phyloP scores from a whole-genome alignment of 23 tunicate genomes.

The Corella eumyota region DNA sequence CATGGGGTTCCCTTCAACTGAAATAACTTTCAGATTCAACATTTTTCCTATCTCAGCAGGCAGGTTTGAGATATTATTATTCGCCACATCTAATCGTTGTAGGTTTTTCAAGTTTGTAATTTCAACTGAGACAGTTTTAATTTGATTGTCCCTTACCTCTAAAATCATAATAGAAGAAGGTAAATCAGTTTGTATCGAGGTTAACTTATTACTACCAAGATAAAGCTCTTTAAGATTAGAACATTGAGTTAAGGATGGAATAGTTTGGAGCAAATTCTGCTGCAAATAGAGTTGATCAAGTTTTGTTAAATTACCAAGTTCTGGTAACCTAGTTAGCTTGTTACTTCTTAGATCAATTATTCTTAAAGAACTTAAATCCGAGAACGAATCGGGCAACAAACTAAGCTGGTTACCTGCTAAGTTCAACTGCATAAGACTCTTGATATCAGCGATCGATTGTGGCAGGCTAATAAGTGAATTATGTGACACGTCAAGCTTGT shows the following conservation, averaged over 20 bases:
- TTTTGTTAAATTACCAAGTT: constrained; percentile 7
- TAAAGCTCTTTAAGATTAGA: constrained; percentile 35
- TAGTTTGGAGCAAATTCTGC: constrained; percentile 21
- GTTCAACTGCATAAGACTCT: constrained; percentile 26
- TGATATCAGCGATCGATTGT: constrained; percentile 2
- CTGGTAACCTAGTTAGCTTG: constrained; percentile 24
- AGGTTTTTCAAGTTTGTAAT: constrained; percentile 13
- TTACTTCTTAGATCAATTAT: constrained; percentile 46
- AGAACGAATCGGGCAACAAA: constrained; percentile 16
- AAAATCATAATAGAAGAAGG: constrained; percentile 38
- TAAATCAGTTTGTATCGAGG: constrained; percentile 12
- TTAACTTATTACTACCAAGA: constrained; percentile 48
- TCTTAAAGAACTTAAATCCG: constrained; percentile 4
- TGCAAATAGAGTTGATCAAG: constrained; percentile 43
- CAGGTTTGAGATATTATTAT: constrained; percentile 58
- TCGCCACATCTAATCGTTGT: constrained; percentile 69
- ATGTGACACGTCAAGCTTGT: constrained; percentile 44
- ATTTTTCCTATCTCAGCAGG: constrained; percentile 62
- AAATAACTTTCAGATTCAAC: constrained; percentile 37
- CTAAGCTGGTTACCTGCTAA: constrained; percentile 27
- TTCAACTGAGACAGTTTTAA: constrained; percentile 10
- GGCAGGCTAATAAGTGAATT: constrained; percentile 33
- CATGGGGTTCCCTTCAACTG: constrained; percentile 76
- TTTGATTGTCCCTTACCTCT: constrained; percentile 72
- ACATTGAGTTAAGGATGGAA: constrained; percentile 38